Evolutionary conservation across 2,888 invertebrate species (phyloP).

Genomic region (Cacoxenus indagator): DNA sequence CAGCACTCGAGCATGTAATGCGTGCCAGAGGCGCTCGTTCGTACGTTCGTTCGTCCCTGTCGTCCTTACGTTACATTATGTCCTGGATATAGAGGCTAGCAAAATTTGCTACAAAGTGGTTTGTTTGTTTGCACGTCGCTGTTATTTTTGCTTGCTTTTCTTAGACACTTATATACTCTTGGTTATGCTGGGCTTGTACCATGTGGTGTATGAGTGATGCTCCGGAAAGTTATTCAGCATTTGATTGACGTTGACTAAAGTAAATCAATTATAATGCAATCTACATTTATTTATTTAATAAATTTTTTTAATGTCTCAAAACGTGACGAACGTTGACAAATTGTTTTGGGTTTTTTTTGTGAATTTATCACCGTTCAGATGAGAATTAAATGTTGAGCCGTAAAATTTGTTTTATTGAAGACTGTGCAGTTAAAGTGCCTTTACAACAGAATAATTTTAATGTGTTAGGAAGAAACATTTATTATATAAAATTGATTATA

Average conservation of each 20-base stretch:
- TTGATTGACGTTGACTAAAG: slow-evolving; percentile 61
- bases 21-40: slow-evolving; percentile 21
- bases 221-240: slow-evolving; percentile 24
- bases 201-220: slow-evolving; percentile 59
- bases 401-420: too few species aligned
- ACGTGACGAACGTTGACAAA: background rate
- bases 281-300: background rate
- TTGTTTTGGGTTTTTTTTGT: background rate
- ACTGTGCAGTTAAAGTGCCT: too few species aligned
- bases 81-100: too few species aligned
- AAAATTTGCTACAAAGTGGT: background rate
- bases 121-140: background rate
- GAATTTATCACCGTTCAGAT: background rate
- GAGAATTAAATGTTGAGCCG: too few species aligned
- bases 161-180: background rate
- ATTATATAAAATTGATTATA: too few species aligned
- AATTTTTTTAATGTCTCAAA: background rate
- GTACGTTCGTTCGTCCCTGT: too few species aligned
- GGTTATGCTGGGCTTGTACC: background rate
- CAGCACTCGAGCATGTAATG: slow-evolving; percentile 43
- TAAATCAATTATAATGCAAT: slow-evolving; percentile 56
- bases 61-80: too few species aligned
- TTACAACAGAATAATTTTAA: too few species aligned
- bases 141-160: background rate
- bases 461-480: too few species aligned